Evolutionary conservation across 2,113 vertebrate genomes (phyloP), one percentile per base, ranked within the genome.

Genomic region (Ailuropoda melanoleuca): DNA sequence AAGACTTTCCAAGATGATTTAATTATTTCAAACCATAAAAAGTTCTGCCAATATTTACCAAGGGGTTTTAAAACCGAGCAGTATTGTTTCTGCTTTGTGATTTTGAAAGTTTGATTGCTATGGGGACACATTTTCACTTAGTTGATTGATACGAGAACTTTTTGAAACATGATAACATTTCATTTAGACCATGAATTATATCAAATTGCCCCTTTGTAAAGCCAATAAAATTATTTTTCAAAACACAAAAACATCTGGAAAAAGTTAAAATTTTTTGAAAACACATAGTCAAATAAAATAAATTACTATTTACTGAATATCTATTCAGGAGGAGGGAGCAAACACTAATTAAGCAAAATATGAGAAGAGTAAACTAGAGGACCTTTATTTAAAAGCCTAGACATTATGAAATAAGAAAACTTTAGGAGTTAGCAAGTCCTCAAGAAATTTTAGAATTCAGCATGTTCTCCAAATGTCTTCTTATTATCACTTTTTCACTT

Each of bases 11-110:
- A 85, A 90, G 58, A 75, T 70, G 53, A 93, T 84, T 87, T 90
- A 83, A 93, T 95, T 92, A 97, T 96, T 93, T 12, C 43, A 92
- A 68, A 86, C 29, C 24, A 70, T 87, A 58, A 93, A 91, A 80
- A 19, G 5, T 15, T 78, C 72, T 93, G n/a, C 48, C 78, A 94
- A 37, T 72, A 88, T 66, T 85, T 94, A 86, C 58, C 60, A 95
- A 17, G 21, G 34, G 17, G 53, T 34, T 53, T 96, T 95, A 81
- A 46, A 85, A 77, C 23, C 31, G 23, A 93, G 56, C 9, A 64
- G 2, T 53, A 60, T 90, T 93, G 8, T 86, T 94, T 93, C 50
- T 84, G 39, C 66, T 97, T 88, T 88, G 39, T 97, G 75, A 90
- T 77, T 96, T 75, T 94, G 29, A 58, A 96, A 93, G 64, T 66